Percentiles rank a stretch among this genome's conserved stretches.
Conservation (phyloP, 2,113 vertebrate genomes). For the Hippocampus guttulatus region DNA sequence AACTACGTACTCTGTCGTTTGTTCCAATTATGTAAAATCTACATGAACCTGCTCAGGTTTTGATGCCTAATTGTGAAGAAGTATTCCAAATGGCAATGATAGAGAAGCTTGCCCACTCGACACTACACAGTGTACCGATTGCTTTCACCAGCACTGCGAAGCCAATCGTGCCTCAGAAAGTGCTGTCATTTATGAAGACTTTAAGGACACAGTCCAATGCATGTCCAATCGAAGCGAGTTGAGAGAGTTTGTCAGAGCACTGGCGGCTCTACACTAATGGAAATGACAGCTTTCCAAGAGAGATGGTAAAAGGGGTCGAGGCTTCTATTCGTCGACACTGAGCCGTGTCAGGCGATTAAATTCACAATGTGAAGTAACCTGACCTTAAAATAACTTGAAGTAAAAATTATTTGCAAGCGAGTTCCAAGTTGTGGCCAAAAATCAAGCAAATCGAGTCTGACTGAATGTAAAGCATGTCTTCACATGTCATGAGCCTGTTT, state of each 20-base stretch:
- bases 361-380: neutral
- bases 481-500: no score
- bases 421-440: no score
- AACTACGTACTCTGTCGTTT: no score
- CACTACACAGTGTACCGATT: conserved; percentile 33
- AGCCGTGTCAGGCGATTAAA: conserved; percentile 8
- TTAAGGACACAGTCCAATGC: conserved; percentile 51
- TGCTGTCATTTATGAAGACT: conserved; percentile 56
- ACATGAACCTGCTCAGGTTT: conserved; percentile 29
- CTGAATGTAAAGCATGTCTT: no score
- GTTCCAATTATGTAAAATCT: neutral
- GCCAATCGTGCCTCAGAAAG: conserved; percentile 50
- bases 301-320: conserved; percentile 62
- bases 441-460: no score
- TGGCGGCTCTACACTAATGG: conserved; percentile 59
- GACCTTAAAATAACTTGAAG: conserved; percentile 5
- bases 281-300: conserved; percentile 66
- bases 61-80: conserved; percentile 21
- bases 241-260: conserved; percentile 57
- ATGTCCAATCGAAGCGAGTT: conserved; percentile 52
- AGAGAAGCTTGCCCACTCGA: neutral
- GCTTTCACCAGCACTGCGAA: conserved; percentile 31
- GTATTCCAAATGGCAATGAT: conserved; percentile 29
- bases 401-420: no score
- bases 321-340: conserved; percentile 58